Percentiles rank a stretch among this genome's conserved stretches.
These are phyloP conservation scores for Heterodera carotae DNA, from an alignment of 1,140 invertebrate genomes.

Conservation along the genomic window DNA sequence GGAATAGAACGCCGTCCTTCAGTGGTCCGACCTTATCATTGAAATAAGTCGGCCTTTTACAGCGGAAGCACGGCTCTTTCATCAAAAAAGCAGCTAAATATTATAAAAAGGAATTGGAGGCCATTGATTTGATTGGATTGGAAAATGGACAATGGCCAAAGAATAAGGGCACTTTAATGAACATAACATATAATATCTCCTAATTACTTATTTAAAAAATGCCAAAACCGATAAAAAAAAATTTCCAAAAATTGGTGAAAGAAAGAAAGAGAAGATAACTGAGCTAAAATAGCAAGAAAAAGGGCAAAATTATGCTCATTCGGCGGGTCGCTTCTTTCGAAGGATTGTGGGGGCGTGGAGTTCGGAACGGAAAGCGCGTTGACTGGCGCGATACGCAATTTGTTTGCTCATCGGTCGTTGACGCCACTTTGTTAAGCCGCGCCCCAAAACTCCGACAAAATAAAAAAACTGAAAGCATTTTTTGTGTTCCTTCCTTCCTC, in stretches of 20 bases:
- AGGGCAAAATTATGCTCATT: not conserved
- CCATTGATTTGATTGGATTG: too few relatives aligned
- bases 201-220: too few relatives aligned
- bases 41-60: constrained; percentile 65
- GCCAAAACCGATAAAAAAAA: not conserved
- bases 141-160: too few relatives aligned
- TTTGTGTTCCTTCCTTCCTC: not conserved
- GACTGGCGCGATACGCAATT: not conserved
- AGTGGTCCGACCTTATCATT: constrained; percentile 64
- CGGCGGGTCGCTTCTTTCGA: not conserved
- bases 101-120: too few relatives aligned
- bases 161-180: too few relatives aligned
- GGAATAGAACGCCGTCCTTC: constrained; percentile 64
- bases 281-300: not conserved
- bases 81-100: constrained; percentile 24
- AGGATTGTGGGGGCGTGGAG: not conserved
- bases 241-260: not conserved
- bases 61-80: constrained; percentile 65
- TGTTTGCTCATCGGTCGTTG: not conserved
- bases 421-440: too few relatives aligned
- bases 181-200: too few relatives aligned
- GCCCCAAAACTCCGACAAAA: too few relatives aligned
- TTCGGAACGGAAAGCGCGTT: not conserved
- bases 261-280: not conserved
- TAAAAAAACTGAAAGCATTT: too few relatives aligned